Percentiles rank a stretch among this genome's conserved stretches.
Evolutionary conservation across 1,140 invertebrate genomes (phyloP).

Genomic region (Geopemphigus sp.): DNA sequence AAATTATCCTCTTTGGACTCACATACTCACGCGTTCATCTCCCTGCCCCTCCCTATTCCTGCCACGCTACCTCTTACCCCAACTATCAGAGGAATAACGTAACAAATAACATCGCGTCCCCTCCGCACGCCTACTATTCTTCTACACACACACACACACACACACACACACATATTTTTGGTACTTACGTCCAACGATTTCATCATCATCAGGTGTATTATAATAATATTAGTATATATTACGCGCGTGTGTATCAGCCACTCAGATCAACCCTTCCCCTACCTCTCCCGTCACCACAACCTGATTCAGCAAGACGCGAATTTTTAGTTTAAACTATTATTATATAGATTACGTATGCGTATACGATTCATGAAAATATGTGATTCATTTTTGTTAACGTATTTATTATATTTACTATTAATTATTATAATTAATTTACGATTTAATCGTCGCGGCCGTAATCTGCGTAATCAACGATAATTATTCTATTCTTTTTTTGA

Average conservation of each 20-base stretch:
- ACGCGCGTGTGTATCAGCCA: neutral
- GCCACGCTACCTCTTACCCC: too few relatives aligned
- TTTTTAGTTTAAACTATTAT: constrained; percentile 13
- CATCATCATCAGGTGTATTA: neutral
- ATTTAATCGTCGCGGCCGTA: constrained; percentile 14
- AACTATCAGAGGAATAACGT: too few relatives aligned
- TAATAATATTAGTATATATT: neutral
- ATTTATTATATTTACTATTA: constrained; percentile 34
- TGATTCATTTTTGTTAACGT: constrained; percentile 49
- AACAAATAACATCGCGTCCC: too few relatives aligned
- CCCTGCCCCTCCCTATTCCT: too few relatives aligned
- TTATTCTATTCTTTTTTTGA: neutral
- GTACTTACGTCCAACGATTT: constrained; percentile 6
- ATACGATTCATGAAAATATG: constrained; percentile 42
- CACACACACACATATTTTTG: neutral
- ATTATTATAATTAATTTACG: constrained; percentile 24
- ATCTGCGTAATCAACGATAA: neutral
- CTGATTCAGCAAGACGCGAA: neutral
- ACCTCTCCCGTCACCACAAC: neutral
- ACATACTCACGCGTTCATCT: too few relatives aligned
- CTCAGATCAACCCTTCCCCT: neutral
- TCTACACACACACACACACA: too few relatives aligned
- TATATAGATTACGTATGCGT: constrained; percentile 1
- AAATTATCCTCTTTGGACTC: too few relatives aligned
- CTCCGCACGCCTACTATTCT: neutral